phyloP scores from a whole-genome alignment of 2,797 vertebrate genomes.

The Pelodytes ibericus region DNA sequence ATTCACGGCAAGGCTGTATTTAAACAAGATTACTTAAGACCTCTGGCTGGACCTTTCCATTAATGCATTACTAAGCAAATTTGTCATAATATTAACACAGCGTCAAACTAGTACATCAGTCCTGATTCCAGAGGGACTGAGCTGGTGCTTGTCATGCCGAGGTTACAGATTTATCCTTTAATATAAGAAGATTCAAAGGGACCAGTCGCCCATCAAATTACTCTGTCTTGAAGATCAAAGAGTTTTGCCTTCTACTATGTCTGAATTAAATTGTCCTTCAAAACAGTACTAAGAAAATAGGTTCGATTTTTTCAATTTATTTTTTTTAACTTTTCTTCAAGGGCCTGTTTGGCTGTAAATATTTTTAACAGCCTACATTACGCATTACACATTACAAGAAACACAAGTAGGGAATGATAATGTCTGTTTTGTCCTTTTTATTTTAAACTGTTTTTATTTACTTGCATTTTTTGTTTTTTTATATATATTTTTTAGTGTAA shows the following conservation, averaged over 20 bases:
- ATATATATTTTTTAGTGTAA: too few relatives aligned
- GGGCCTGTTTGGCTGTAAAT: too few relatives aligned
- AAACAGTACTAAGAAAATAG: slow-evolving; percentile 11
- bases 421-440: too few relatives aligned
- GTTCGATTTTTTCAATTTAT: slow-evolving; percentile 1
- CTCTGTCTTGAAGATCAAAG: slow-evolving; percentile 45
- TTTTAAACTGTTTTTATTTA: too few relatives aligned
- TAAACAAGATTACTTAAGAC: slow-evolving; percentile 45
- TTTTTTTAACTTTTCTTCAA: background rate
- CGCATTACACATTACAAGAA: too few relatives aligned
- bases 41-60: slow-evolving; percentile 14
- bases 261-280: slow-evolving; percentile 17
- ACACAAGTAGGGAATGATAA: too few relatives aligned
- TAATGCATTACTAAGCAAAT: slow-evolving; percentile 47
- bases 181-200: slow-evolving; percentile 36
- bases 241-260: slow-evolving; percentile 5
- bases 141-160: slow-evolving; percentile 25
- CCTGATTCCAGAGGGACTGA: slow-evolving; percentile 38
- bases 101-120: slow-evolving; percentile 29
- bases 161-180: slow-evolving; percentile 33
- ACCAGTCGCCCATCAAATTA: slow-evolving; percentile 36
- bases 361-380: too few relatives aligned
- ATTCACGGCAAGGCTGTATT: slow-evolving; percentile 4
- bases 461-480: too few relatives aligned
- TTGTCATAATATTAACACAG: slow-evolving; percentile 46